These are phyloP conservation scores for Prionace glauca DNA, from an alignment of 2,797 vertebrate species.

Conservation along the genomic window DNA sequence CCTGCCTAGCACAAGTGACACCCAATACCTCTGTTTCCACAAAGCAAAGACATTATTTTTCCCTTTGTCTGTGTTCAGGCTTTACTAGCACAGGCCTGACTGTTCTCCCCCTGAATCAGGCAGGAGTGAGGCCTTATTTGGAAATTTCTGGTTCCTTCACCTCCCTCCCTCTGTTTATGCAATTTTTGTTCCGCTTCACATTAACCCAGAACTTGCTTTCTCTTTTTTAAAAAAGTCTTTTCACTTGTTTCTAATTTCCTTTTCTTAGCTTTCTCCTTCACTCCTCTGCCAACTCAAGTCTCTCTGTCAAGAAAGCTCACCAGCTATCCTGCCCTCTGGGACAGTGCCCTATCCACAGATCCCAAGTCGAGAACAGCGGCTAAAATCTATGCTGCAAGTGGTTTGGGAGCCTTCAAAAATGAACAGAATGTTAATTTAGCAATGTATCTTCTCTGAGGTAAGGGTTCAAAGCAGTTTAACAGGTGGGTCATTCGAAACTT, in stretches of 20 bases:
- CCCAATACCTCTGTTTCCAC: neutral
- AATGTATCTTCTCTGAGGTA: neutral
- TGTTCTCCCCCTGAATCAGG: neutral
- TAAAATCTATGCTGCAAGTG: neutral
- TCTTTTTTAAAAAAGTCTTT: neutral
- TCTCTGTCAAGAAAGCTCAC: neutral
- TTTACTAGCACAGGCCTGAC: neutral
- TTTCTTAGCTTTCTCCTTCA: neutral
- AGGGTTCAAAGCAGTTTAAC: neutral
- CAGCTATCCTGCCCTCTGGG: too few relatives aligned
- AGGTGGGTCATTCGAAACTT: neutral
- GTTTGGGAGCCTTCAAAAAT: neutral
- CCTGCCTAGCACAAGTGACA: neutral
- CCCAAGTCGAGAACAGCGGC: neutral
- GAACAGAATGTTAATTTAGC: neutral
- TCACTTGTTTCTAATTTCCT: neutral
- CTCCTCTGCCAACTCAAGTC: neutral
- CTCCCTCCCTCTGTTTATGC: neutral
- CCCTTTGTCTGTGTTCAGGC: neutral
- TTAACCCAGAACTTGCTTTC: neutral
- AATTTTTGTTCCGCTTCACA: neutral
- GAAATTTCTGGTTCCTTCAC: neutral
- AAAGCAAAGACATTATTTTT: neutral
- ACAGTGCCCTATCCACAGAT: neutral
- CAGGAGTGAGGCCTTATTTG: too few relatives aligned